phyloP scores from a whole-genome alignment of 2,888 invertebrate genomes.

The Calameuta idolon region DNA sequence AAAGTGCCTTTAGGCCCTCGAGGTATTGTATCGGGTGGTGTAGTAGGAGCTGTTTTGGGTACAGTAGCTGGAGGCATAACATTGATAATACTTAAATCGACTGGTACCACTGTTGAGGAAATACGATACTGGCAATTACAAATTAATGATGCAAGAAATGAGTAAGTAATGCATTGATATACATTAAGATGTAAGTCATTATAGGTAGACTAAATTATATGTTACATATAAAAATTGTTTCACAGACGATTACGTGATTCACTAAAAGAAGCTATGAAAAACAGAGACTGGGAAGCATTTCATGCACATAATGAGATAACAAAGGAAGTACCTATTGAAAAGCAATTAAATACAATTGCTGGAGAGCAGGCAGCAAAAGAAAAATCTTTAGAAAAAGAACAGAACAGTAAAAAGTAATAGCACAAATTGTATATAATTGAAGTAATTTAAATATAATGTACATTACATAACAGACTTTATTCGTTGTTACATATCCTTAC shows the following conservation, averaged over 20 bases:
- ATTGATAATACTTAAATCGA: slow-evolving; percentile 69
- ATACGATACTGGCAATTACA: slow-evolving; percentile 73
- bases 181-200: background rate
- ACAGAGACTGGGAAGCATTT: background rate
- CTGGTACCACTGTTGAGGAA: slow-evolving; percentile 76
- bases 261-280: background rate
- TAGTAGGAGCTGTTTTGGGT: slow-evolving; percentile 75
- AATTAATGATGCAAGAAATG: slow-evolving; percentile 64
- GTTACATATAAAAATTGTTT: slow-evolving; percentile 12
- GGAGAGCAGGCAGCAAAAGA: background rate
- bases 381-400: background rate
- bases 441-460: slow-evolving; percentile 5
- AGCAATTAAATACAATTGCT: background rate
- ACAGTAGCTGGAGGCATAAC: slow-evolving; percentile 72
- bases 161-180: slow-evolving; percentile 41
- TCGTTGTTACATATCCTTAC: slow-evolving; percentile 21
- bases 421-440: background rate
- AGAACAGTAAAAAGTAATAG: slow-evolving; percentile 5
- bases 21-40: slow-evolving; percentile 76
- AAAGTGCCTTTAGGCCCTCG: slow-evolving; percentile 77
- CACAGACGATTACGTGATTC: background rate
- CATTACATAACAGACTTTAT: slow-evolving; percentile 16
- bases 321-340: background rate
- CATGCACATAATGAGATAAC: background rate
- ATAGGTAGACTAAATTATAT: background rate